These are phyloP conservation scores for Smutsia gigantea DNA, from an alignment of 2,797 vertebrate species.

Conservation along the genomic window DNA sequence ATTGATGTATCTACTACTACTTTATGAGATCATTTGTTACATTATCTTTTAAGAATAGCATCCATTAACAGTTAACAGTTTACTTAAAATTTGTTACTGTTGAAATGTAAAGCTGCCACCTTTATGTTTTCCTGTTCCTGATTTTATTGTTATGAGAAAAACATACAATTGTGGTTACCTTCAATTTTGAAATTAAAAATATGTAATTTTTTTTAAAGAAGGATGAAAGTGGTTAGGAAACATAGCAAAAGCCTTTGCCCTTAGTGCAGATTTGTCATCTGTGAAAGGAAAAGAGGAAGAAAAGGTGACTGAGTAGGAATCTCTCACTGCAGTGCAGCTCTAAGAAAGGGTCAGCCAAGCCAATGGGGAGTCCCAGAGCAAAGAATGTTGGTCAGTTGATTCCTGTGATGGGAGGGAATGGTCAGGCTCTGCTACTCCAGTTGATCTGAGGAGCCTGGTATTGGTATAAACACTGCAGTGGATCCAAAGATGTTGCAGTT, in stretches of 20 bases:
- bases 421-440: not conserved
- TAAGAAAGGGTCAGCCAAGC: not conserved
- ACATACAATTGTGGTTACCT: slow-evolving; percentile 85
- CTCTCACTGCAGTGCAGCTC: not conserved
- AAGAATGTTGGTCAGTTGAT: not conserved
- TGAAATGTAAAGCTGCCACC: slow-evolving; percentile 84
- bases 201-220: slow-evolving; percentile 84
- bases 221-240: not conserved
- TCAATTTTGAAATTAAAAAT: slow-evolving; percentile 87
- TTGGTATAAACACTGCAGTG: not conserved
- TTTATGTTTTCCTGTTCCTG: slow-evolving; percentile 83
- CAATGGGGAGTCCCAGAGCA: not conserved
- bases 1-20: slow-evolving; percentile 83
- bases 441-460: not conserved
- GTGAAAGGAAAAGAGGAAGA: not conserved
- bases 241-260: not conserved
- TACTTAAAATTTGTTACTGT: slow-evolving; percentile 84
- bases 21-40: slow-evolving; percentile 83
- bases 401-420: not conserved
- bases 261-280: not conserved
- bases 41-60: slow-evolving; percentile 82
- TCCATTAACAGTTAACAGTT: slow-evolving; percentile 77
- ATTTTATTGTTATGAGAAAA: slow-evolving; percentile 85
- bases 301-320: not conserved
- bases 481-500: not conserved